Evolutionary conservation across 2,888 invertebrate species (phyloP).

Genomic region (Rhorus exstirpatorius): DNA sequence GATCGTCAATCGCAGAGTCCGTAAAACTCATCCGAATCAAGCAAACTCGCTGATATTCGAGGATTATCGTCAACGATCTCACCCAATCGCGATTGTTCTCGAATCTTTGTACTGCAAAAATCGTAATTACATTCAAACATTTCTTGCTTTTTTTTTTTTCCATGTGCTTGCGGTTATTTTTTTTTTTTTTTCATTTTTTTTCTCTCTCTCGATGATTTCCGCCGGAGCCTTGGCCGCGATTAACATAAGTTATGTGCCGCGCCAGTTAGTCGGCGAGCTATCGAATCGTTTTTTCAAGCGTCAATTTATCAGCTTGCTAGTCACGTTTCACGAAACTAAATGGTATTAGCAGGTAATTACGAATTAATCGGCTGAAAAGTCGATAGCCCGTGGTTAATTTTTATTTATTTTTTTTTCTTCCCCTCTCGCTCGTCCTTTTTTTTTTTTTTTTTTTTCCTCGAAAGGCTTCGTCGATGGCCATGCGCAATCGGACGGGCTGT

Average conservation of each 20-base stretch:
- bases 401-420: conserved; percentile 5
- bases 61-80: conserved; percentile 40
- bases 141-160: conserved; percentile 41
- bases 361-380: conserved; percentile 52
- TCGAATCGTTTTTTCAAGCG: conserved; percentile 16
- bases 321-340: conserved; percentile 44
- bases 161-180: conserved; percentile 11
- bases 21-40: conserved; percentile 20
- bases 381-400: conserved; percentile 42
- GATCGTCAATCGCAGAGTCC: conserved; percentile 17
- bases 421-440: conserved; percentile 55
- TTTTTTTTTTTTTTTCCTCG: conserved; percentile 7
- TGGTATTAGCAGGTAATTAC: conserved; percentile 38
- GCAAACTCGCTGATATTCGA: conserved; percentile 34
- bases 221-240: conserved; percentile 27
- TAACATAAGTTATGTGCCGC: conserved; percentile 15
- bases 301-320: conserved; percentile 56
- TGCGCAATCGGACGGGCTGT: conserved; percentile 53
- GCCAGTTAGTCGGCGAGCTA: conserved; percentile 27
- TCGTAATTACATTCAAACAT: conserved; percentile 66
- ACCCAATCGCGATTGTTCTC: conserved; percentile 45
- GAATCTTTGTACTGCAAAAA: conserved; percentile 70
- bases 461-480: conserved; percentile 46
- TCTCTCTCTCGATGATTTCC: conserved; percentile 62
- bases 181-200: conserved; percentile 17